Evolutionary conservation across 2,888 invertebrate genomes (phyloP).

Genomic region (Agrochola lota): DNA sequence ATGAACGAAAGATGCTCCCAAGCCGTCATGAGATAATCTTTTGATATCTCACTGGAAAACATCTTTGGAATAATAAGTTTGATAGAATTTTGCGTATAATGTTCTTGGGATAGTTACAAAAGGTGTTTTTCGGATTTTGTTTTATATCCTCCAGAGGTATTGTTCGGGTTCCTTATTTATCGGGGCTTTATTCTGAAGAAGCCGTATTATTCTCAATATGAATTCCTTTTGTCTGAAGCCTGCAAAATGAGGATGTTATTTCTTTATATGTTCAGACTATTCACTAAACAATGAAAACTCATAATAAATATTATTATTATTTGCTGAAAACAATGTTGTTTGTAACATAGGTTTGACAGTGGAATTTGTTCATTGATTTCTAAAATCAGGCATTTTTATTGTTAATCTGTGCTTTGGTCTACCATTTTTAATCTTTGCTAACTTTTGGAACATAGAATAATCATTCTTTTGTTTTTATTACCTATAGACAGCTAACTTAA

Average conservation of each 20-base stretch:
- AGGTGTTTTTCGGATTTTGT: conserved; percentile 49
- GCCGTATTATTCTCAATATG: conserved; percentile 25
- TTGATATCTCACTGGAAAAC: conserved; percentile 47
- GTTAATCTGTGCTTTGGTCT: neutral
- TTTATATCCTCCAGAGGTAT: conserved; percentile 32
- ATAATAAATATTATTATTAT: neutral
- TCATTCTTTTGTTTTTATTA: neutral
- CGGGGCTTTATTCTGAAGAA: conserved; percentile 18
- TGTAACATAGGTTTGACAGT: neutral
- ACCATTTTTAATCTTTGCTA: neutral
- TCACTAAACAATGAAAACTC: neutral
- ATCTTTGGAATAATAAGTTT: conserved; percentile 51
- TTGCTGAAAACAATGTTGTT: neutral
- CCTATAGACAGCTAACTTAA: neutral
- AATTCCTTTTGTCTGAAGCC: conserved; percentile 11
- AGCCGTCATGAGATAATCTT: conserved; percentile 48
- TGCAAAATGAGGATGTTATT: conserved; percentile 8
- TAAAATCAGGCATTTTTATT: neutral
- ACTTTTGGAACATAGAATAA: neutral
- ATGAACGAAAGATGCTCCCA: conserved; percentile 43
- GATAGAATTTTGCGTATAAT: conserved; percentile 48
- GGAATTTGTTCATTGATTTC: neutral
- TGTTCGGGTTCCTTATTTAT: conserved; percentile 38
- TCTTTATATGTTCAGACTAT: neutral
- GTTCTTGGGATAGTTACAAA: conserved; percentile 50